These are phyloP conservation scores for Aythya baeri DNA, from an alignment of 2,113 vertebrate species.

Conservation along the genomic window DNA sequence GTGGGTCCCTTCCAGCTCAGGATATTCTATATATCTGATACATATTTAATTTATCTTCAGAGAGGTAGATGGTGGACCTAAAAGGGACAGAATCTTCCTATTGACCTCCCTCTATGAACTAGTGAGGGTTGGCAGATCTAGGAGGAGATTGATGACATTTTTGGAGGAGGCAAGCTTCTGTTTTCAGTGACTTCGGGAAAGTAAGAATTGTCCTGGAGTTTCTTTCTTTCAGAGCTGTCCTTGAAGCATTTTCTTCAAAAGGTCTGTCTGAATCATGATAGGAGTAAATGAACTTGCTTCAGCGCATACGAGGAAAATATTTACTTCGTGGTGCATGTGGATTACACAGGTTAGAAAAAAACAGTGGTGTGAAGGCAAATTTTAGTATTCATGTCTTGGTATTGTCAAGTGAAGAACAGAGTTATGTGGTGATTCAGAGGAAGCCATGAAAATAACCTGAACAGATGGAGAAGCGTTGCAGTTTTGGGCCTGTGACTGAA, in stretches of 20 bases:
- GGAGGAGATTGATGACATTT: neutral
- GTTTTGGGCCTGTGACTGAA: neutral
- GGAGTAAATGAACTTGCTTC: neutral
- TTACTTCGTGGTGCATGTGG: neutral
- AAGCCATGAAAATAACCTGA: neutral
- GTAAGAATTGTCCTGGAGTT: neutral
- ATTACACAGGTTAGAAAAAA: neutral
- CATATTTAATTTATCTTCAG: neutral
- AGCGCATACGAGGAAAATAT: neutral
- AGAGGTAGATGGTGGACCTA: neutral
- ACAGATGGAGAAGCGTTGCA: neutral
- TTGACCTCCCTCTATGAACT: neutral
- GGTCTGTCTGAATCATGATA: neutral
- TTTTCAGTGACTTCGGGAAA: neutral
- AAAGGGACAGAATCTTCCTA: neutral
- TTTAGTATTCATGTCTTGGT: neutral
- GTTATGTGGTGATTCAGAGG: neutral
- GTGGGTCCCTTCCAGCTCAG: neutral
- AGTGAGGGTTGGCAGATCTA: neutral
- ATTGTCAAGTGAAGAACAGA: neutral
- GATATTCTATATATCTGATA: neutral
- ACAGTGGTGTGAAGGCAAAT: neutral
- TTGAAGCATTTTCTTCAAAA: neutral
- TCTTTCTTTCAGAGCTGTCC: neutral
- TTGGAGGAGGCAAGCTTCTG: neutral